These are phyloP conservation scores for Falco concolor DNA, from an alignment of 2,797 vertebrate genomes.

Conservation along the genomic window DNA sequence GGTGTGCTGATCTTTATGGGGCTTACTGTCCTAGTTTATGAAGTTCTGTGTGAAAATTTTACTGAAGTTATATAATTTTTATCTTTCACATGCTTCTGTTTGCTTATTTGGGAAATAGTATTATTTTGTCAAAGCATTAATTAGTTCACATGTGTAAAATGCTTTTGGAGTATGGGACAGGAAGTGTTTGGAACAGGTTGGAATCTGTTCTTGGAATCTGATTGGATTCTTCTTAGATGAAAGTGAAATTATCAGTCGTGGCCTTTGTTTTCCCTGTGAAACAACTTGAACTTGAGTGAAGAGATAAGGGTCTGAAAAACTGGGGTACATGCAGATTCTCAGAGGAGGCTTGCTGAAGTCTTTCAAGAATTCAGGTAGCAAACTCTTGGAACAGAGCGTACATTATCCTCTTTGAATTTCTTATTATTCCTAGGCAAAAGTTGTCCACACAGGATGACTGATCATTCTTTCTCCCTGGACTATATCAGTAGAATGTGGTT, in stretches of 20 bases:
- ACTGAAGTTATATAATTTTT: background rate
- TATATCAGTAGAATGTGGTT: background rate
- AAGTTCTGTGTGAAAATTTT: background rate
- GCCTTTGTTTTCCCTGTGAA: background rate
- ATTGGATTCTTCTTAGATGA: background rate
- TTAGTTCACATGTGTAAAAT: background rate
- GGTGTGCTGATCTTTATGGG: background rate
- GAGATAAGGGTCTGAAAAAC: background rate
- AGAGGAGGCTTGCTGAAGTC: background rate
- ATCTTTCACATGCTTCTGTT: background rate
- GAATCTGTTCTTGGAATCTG: background rate
- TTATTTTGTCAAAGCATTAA: background rate
- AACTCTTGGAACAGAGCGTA: background rate
- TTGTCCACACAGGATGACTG: background rate
- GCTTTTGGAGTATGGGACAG: background rate
- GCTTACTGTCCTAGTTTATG: background rate
- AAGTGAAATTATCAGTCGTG: background rate
- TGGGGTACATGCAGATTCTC: background rate
- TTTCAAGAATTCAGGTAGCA: background rate
- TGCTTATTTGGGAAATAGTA: background rate
- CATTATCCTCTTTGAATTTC: background rate
- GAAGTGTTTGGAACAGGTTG: fast-evolving
- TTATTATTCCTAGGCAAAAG: background rate
- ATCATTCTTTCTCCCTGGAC: background rate
- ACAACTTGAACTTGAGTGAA: background rate